Evolutionary conservation across 2,113 vertebrate species (phyloP).

Genomic region (Cololabis saira): DNA sequence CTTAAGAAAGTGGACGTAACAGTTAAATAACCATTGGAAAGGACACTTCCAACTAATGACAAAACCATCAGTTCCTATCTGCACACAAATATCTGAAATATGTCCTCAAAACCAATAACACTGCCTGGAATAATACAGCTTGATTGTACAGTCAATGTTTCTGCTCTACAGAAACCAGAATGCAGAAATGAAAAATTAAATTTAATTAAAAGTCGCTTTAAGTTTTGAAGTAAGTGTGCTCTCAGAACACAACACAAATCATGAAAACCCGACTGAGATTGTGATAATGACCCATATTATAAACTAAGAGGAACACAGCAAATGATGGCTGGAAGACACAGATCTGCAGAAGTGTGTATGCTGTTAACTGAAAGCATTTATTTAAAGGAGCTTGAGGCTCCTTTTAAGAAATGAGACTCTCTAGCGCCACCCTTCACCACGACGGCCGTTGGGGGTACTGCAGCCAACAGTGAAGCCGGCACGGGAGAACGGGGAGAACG

Average conservation of each 20-base stretch:
- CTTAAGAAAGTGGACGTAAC: slow-evolving; percentile 52
- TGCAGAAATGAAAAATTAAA: slow-evolving; percentile 10
- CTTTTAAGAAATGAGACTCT: too few relatives aligned
- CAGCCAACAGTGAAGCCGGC: too few relatives aligned
- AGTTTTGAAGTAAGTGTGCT: slow-evolving; percentile 12
- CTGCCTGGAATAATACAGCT: slow-evolving; percentile 20
- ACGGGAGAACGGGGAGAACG: too few relatives aligned
- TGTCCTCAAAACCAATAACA: slow-evolving; percentile 11
- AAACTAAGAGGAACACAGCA: slow-evolving; percentile 1
- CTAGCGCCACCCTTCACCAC: too few relatives aligned
- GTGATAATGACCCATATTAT: slow-evolving; percentile 41
- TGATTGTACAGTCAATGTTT: slow-evolving; percentile 21
- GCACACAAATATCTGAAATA: slow-evolving; percentile 8
- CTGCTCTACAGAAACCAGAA: slow-evolving; percentile 14
- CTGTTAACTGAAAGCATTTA: slow-evolving; percentile 11
- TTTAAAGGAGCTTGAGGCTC: too few relatives aligned
- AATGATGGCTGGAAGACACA: background rate
- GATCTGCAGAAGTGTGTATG: background rate
- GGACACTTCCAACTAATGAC: slow-evolving; percentile 15
- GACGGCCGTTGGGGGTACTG: too few relatives aligned
- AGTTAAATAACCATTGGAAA: slow-evolving; percentile 31
- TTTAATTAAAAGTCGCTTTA: slow-evolving; percentile 58
- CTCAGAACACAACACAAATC: slow-evolving; percentile 16
- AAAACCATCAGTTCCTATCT: slow-evolving; percentile 31
- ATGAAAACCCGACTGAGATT: slow-evolving; percentile 25